A percentile compares a stretch with the other conserved stretches of the same genome.
Conservation (phyloP, 2,113 vertebrate genomes). For the Sclerurus mexicanus region DNA sequence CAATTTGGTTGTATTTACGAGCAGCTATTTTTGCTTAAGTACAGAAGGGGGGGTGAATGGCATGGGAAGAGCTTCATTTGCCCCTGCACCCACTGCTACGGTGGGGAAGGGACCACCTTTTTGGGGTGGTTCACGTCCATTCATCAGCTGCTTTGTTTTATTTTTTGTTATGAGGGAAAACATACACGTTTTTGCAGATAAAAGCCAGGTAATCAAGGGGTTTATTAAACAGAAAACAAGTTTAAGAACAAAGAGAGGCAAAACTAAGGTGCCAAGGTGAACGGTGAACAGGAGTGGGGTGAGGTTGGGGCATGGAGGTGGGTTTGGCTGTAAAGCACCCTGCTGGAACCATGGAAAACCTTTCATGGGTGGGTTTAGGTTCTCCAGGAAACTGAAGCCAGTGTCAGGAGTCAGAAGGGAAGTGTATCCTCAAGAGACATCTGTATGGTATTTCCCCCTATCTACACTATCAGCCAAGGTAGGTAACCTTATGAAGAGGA, state of each 20-base stretch:
- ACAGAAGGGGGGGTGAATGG: accelerated
- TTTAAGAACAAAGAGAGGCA: not conserved
- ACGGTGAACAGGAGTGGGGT: not conserved
- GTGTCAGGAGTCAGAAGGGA: not conserved
- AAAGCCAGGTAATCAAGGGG: not conserved
- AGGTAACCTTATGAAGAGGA: not conserved
- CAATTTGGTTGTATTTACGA: conserved; percentile 1
- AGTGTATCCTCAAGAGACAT: not conserved
- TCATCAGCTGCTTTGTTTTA: not conserved
- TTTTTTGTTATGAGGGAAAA: not conserved
- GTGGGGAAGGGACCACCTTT: not conserved
- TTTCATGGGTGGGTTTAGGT: not conserved
- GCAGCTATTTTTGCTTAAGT: conserved; percentile 12
- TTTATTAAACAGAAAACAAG: not conserved
- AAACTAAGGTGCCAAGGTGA: not conserved
- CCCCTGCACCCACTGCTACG: not conserved
- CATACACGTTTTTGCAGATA: not conserved
- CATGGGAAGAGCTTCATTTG: not conserved
- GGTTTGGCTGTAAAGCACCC: not conserved
- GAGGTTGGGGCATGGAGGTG: not conserved
- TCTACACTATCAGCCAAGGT: not conserved
- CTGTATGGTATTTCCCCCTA: not conserved
- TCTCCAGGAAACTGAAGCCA: not conserved
- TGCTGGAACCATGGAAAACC: not conserved
- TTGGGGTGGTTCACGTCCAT: not conserved